Evolutionary conservation across 2,888 invertebrate species (phyloP), one percentile per base, ranked within the genome.

Genomic region (Meta bourneti): DNA sequence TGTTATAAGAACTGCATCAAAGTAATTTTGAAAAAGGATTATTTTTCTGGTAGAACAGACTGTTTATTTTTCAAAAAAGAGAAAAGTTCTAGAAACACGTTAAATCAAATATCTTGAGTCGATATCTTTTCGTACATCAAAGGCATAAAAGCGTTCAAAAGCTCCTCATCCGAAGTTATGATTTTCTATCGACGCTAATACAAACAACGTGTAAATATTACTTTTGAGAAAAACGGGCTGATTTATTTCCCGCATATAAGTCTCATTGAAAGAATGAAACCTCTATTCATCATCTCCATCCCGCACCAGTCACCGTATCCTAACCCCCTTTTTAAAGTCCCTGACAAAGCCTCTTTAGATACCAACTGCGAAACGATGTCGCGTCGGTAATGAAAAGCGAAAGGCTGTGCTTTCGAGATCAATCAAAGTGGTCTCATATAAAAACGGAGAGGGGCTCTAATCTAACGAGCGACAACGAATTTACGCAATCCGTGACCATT

Each of bases 401-500:
- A 84, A 79, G 90, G 87, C 90, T 7, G 77, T 81, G n/a, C 86
- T 83, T 72, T 11, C 83, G 72, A 83, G 91, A 91, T 91, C 91
- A 91, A 91, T 91, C 91, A 91, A 71, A 87, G 49, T 19, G 83
- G 71, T 54, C 82, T 52, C 78, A 87, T 34, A 34, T 52, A 91
- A 91, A 91, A 91, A 87, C 87, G 79, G 34, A 61, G 49, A 77
- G 48, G 34, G 34, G 49, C 72, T 70, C 77, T 72, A 81, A 61
- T 81, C 86, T 81, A 86, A 86, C 81, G 90, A 90, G 84, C 90
- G 74, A 90, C 90, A 90, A 69, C 90, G 85, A 90, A 90, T 90
- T 85, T 80, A 85, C 90, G 80, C 90, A 69, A 86, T 87, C 91
- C 91, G 91, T 91, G 91, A 91, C 91, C 91, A 91, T 91, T 91